Base-by-base conservation (phyloP, 2,113 vertebrate species). In the Murina feae region DNA sequence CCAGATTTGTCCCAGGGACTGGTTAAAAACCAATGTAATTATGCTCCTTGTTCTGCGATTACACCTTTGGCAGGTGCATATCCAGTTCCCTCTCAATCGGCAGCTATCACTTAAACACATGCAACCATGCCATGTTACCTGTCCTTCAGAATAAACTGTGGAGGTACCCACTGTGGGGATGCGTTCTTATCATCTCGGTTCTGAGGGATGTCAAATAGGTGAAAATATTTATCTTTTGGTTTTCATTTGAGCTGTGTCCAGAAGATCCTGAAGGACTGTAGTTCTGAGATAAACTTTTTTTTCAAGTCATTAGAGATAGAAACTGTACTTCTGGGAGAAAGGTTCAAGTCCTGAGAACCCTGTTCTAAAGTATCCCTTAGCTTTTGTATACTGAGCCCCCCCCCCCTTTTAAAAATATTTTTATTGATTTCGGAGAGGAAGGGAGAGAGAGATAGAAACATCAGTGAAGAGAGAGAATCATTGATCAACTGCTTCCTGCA, bases 231-330 rank as follows among this genome's bases (percentile, higher is more conserved):
- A 93, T 96, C 92, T 32, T 89, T 93, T 97, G 68, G 81, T 96
- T 96, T 98, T 98, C 92, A 66, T 96, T 86, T 72, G 47, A 92
- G 78, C 94, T 96, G 83, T 97, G 93, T 95, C 95, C 82, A 95
- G 96, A 96, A 90, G 68, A 87, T 82, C 81, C 89, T 89, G 95
- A 94, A 69, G 17, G 89, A 96, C 47, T 91, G 69, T 95, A 23
- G 63, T 97, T 95, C 96, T 97, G 92, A 63, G 93, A 60, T 82
- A 83, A 95, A 95, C 44, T 60, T 49, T 63, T 35, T 63, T 30
- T 76, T 89, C 30, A 8, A 47, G 20, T 68, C 9, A 44, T 42
- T 55, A 44, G 42, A 53, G 35, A 60, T 21, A 86, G 72, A 94
- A 72, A 65, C 42, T 90, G 11, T 55, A 71, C 28, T 88, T 69